These are phyloP conservation scores for Euschistus heros DNA, from an alignment of 1,140 invertebrate species.

Conservation along the genomic window DNA sequence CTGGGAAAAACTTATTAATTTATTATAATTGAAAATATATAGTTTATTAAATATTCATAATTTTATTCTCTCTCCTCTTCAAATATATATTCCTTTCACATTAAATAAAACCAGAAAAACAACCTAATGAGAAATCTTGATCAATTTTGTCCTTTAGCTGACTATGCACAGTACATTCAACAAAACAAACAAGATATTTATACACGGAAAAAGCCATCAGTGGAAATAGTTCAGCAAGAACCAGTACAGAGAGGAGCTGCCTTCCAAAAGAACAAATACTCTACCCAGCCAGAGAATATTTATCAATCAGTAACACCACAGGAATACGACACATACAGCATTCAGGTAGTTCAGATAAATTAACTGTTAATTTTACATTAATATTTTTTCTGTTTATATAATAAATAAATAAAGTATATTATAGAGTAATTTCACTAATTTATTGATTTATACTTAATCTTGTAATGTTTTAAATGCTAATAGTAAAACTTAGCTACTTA, in stretches of 20 bases:
- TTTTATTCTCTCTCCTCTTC: background rate
- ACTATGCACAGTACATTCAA: conserved; percentile 21
- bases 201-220: conserved; percentile 21
- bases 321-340: conserved; percentile 24
- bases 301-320: conserved; percentile 24
- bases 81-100: background rate
- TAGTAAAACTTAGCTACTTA: too few species aligned
- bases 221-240: conserved; percentile 25
- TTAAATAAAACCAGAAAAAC: background rate
- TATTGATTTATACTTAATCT: too few species aligned
- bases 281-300: conserved; percentile 18
- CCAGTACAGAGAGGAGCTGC: background rate
- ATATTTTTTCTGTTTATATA: too few species aligned
- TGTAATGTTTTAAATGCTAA: too few species aligned
- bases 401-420: too few species aligned
- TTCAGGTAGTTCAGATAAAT: conserved; percentile 17
- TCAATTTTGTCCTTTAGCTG: conserved; percentile 8
- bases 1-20: too few species aligned
- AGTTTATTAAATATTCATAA: background rate
- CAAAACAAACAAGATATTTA: conserved; percentile 11
- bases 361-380: background rate
- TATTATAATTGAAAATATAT: too few species aligned
- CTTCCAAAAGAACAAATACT: conserved; percentile 23
- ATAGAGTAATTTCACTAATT: too few species aligned
- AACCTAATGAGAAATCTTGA: background rate